A percentile compares a stretch with the other conserved stretches of the same genome.
Evolutionary conservation across 1,140 invertebrate species (phyloP).

Genomic region (Matsumurasca onukii): DNA sequence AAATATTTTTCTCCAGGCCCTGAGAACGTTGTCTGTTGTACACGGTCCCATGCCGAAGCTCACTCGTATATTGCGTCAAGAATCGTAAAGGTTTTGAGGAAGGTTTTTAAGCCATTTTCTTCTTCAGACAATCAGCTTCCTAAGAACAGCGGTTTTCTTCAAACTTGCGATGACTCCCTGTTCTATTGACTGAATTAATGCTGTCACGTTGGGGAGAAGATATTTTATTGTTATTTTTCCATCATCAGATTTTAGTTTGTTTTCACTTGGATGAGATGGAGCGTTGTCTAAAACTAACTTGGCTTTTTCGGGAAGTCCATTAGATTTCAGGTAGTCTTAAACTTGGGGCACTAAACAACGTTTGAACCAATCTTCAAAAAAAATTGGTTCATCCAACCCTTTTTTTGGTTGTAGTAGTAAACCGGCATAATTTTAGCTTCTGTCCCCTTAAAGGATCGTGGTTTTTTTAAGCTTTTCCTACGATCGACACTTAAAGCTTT

Average conservation of each 20-base stretch:
- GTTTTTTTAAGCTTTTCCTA: constrained; percentile 47
- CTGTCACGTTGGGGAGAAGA: constrained; percentile 11
- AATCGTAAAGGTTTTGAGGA: constrained; percentile 26
- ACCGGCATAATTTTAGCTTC: constrained; percentile 14
- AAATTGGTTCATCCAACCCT: constrained; percentile 20
- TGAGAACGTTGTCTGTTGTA: background rate
- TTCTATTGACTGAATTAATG: background rate
- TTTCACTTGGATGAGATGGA: constrained; percentile 26
- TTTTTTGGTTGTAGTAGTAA: constrained; percentile 27
- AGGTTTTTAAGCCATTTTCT: constrained; percentile 2
- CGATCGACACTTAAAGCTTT: constrained; percentile 44
- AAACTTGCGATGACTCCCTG: background rate
- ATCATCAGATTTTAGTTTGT: constrained; percentile 28
- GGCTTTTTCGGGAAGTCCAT: background rate
- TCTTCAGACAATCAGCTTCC: constrained; percentile 9
- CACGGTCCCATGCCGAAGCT: constrained; percentile 41
- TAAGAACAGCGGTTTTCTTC: background rate
- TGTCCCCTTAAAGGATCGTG: constrained; percentile 32
- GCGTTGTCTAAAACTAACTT: constrained; percentile 14
- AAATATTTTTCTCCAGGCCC: background rate
- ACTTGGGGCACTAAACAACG: background rate
- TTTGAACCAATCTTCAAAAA: constrained; percentile 14
- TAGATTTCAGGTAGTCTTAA: constrained; percentile 1
- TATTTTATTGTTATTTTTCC: constrained; percentile 17
- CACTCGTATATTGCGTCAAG: background rate